These are phyloP conservation scores for Diogma glabrata DNA, from an alignment of 2,888 invertebrate species.

Conservation along the genomic window DNA sequence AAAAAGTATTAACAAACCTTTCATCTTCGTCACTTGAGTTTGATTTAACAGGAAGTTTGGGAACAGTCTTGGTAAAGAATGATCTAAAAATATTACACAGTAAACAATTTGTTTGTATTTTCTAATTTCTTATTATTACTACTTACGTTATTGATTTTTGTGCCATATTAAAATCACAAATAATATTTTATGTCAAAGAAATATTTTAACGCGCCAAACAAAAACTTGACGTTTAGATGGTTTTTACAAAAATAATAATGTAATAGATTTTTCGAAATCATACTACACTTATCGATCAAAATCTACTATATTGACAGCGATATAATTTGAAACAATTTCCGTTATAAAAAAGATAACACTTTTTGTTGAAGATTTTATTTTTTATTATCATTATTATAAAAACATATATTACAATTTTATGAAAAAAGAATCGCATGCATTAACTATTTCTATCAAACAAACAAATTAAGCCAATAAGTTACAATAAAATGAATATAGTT, in stretches of 20 bases:
- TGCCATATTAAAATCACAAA: constrained; percentile 22
- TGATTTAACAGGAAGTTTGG: constrained; percentile 17
- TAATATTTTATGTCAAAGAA: not conserved
- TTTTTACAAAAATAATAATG: not conserved
- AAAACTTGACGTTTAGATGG: not conserved
- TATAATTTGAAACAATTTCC: no score
- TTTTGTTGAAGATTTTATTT: no score
- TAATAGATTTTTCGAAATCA: not conserved
- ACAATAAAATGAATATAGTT: no score
- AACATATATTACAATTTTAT: no score
- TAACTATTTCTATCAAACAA: no score
- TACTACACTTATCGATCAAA: not conserved
- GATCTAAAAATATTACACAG: constrained; percentile 27
- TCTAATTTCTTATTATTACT: constrained; percentile 12
- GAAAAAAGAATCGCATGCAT: no score
- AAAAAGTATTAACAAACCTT: constrained; percentile 10
- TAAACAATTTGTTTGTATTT: constrained; percentile 7
- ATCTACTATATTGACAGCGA: not conserved
- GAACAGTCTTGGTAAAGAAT: constrained; percentile 32
- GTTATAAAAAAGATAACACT: no score
- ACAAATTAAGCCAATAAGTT: no score
- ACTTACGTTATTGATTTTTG: constrained; percentile 33
- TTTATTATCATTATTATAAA: no score
- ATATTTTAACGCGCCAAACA: not conserved
- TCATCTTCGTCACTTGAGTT: constrained; percentile 20